Percentiles rank a stretch among this genome's conserved stretches.
Conservation (phyloP, 2,113 vertebrate genomes). For the Gymnarchus niloticus region DNA sequence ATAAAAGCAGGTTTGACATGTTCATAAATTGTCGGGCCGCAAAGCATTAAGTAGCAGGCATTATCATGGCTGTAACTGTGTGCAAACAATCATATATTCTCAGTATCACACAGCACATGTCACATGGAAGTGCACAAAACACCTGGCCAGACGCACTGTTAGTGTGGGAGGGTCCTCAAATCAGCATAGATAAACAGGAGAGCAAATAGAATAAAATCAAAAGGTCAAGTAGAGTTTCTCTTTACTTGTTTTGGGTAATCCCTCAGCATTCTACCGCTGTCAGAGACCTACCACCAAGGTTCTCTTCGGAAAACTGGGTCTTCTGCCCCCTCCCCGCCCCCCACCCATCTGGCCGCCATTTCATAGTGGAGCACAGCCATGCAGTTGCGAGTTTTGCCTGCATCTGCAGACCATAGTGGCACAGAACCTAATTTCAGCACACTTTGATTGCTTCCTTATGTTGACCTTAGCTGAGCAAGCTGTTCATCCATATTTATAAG, state of each 20-base stretch:
- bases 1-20: background rate
- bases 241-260: background rate
- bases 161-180: background rate
- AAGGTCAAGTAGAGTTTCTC: background rate
- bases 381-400: background rate
- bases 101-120: background rate
- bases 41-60: background rate
- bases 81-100: background rate
- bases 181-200: background rate
- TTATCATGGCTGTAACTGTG: background rate
- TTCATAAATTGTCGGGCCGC: background rate
- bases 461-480: background rate
- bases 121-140: background rate
- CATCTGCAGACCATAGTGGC: background rate
- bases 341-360: background rate
- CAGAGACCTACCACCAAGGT: background rate
- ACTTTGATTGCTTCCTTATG: background rate
- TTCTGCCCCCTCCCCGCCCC: too few species aligned
- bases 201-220: background rate
- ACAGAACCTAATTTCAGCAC: background rate
- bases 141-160: background rate
- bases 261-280: background rate
- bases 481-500: background rate
- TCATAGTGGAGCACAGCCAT: background rate
- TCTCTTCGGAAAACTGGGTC: background rate